Percentiles rank a stretch among this genome's conserved stretches.
These are phyloP conservation scores for Chrysotoxum bicinctum DNA, from an alignment of 2,888 invertebrate species.

Conservation along the genomic window DNA sequence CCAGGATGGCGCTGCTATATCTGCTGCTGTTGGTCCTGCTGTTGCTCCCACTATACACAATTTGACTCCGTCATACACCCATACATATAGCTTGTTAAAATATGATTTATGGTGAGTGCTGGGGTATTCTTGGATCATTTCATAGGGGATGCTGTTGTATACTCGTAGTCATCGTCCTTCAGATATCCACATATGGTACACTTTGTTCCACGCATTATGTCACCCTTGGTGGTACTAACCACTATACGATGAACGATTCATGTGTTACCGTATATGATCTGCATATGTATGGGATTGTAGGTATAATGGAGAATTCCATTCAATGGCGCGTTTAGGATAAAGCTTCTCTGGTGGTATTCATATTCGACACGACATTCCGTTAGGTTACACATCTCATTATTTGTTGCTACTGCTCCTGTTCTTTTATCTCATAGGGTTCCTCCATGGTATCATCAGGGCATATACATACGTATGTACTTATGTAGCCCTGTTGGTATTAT, in stretches of 20 bases:
- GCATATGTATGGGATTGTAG: neutral
- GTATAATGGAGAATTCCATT: conserved; percentile 34
- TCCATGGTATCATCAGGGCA: neutral
- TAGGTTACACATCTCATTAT: conserved; percentile 52
- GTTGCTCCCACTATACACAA: conserved; percentile 32
- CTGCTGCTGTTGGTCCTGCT: conserved; percentile 17
- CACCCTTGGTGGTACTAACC: conserved; percentile 63
- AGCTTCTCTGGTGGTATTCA: conserved; percentile 23
- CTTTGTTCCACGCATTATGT: conserved; percentile 52
- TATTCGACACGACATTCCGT: conserved; percentile 40
- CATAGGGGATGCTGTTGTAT: conserved; percentile 3
- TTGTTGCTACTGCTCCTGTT: conserved; percentile 14
- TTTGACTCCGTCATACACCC: conserved; percentile 23
- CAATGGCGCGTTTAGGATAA: conserved; percentile 12
- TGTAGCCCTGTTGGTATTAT: conserved; percentile 3
- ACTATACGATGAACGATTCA: conserved; percentile 44
- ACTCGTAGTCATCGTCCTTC: conserved; percentile 22
- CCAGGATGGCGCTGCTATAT: conserved; percentile 27
- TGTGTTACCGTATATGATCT: neutral
- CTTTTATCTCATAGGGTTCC: neutral
- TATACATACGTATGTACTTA: no score
- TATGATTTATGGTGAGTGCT: conserved; percentile 65
- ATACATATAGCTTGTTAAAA: conserved; percentile 50
- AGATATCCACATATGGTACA: conserved; percentile 54
- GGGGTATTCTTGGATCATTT: conserved; percentile 59